These are phyloP conservation scores for Odocoileus hemionus DNA, from an alignment of 2,113 vertebrate species.

Conservation along the genomic window DNA sequence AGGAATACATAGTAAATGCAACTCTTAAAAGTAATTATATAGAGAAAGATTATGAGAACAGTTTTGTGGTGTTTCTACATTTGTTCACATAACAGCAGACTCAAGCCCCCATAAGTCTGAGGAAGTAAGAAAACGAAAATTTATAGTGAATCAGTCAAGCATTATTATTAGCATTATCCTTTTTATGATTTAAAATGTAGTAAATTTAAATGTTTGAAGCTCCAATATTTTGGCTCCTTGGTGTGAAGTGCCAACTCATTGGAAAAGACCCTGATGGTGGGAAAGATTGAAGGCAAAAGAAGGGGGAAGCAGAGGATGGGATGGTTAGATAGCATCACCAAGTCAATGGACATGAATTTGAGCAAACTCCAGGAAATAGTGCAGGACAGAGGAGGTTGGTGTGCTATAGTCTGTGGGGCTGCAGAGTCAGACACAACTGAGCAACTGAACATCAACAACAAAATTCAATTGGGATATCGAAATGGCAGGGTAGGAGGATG, in stretches of 20 bases:
- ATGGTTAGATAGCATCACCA: neutral
- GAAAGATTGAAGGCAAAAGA: neutral
- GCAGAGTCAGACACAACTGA: neutral
- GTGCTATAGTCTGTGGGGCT: neutral
- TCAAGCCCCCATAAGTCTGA: neutral
- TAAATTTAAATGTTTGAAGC: neutral
- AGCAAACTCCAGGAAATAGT: neutral
- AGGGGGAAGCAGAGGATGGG: neutral
- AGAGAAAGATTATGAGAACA: neutral
- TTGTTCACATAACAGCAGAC: neutral
- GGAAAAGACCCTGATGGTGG: neutral
- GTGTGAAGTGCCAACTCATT: neutral
- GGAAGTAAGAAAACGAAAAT: neutral
- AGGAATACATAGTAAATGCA: neutral
- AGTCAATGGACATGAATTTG: neutral
- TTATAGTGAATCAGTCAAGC: neutral
- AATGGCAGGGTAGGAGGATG: neutral
- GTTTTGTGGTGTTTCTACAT: neutral
- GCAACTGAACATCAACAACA: neutral
- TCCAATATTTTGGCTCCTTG: neutral
- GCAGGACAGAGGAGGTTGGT: neutral
- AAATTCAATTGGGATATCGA: neutral
- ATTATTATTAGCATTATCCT: neutral
- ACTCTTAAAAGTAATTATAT: neutral
- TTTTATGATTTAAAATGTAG: neutral